Percentiles rank a stretch among this genome's conserved stretches.
These are phyloP conservation scores for Alcis repandata DNA, from an alignment of 2,888 invertebrate species.

Conservation along the genomic window DNA sequence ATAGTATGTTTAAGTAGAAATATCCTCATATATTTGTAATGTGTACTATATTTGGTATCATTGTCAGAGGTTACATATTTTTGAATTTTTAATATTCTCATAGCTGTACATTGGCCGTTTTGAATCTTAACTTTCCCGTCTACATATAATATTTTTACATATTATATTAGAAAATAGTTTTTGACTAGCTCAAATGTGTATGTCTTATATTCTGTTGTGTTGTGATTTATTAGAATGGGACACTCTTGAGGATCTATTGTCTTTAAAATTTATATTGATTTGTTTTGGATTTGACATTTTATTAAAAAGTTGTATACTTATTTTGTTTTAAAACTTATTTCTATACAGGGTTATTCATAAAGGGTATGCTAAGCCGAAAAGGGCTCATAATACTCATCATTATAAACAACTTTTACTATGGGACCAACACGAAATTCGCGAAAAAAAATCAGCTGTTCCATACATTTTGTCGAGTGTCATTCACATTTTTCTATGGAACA, in stretches of 20 bases:
- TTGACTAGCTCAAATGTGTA: slow-evolving; percentile 34
- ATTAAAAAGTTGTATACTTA: slow-evolving; percentile 21
- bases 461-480: too few relatives aligned
- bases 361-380: too few relatives aligned
- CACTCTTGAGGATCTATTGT: slow-evolving; percentile 5
- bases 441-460: too few relatives aligned
- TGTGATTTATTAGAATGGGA: slow-evolving; percentile 26
- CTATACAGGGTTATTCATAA: too few relatives aligned
- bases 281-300: slow-evolving; percentile 32
- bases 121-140: slow-evolving; percentile 36
- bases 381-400: too few relatives aligned
- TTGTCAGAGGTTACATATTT: slow-evolving; percentile 52
- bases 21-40: slow-evolving; percentile 45
- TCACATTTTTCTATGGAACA: too few relatives aligned
- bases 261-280: slow-evolving; percentile 32
- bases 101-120: slow-evolving; percentile 50
- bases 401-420: too few relatives aligned
- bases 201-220: slow-evolving; percentile 18
- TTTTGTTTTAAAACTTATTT: slow-evolving; percentile 27
- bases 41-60: slow-evolving; percentile 46
- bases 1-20: slow-evolving; percentile 48
- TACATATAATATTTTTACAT: slow-evolving; percentile 30
- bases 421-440: too few relatives aligned
- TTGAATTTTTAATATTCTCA: slow-evolving; percentile 51
- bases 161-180: slow-evolving; percentile 23